A percentile compares a stretch with the other conserved stretches of the same genome.
These are phyloP conservation scores for Gallinago media DNA, from an alignment of 2,113 vertebrate genomes.

Conservation along the genomic window DNA sequence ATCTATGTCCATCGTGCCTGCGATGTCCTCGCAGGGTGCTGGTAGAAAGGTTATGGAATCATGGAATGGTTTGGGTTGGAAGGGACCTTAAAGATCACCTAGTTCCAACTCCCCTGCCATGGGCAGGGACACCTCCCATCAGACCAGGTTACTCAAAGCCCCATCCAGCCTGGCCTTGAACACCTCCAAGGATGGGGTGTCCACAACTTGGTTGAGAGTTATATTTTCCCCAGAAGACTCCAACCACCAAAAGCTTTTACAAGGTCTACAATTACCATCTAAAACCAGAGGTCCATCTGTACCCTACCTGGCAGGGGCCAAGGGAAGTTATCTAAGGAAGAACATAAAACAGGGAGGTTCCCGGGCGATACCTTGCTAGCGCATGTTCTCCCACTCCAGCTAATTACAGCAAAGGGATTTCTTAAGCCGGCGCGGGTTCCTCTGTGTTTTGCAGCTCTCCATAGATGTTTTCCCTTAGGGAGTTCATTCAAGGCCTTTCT, in stretches of 20 bases:
- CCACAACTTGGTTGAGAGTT: background rate
- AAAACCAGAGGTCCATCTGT: background rate
- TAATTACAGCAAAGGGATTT: background rate
- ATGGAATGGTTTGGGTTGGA: background rate
- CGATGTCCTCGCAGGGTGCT: accelerated
- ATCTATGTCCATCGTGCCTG: background rate
- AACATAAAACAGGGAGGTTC: accelerated
- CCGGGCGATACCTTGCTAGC: accelerated
- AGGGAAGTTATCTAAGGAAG: background rate
- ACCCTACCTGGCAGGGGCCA: background rate
- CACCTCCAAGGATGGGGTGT: background rate
- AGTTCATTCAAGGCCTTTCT: background rate
- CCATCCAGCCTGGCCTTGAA: background rate
- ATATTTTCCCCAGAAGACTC: background rate
- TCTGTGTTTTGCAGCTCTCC: background rate
- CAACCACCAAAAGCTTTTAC: background rate
- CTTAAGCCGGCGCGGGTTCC: accelerated
- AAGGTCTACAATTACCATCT: background rate
- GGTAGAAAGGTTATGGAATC: background rate
- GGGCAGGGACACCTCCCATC: background rate
- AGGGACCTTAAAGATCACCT: background rate
- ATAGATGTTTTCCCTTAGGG: accelerated
- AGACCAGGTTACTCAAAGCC: background rate
- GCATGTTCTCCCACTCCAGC: background rate
- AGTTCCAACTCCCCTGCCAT: background rate